These are phyloP conservation scores for Phalacrocorax aristotelis DNA, from an alignment of 2,113 vertebrate genomes.

Conservation along the genomic window DNA sequence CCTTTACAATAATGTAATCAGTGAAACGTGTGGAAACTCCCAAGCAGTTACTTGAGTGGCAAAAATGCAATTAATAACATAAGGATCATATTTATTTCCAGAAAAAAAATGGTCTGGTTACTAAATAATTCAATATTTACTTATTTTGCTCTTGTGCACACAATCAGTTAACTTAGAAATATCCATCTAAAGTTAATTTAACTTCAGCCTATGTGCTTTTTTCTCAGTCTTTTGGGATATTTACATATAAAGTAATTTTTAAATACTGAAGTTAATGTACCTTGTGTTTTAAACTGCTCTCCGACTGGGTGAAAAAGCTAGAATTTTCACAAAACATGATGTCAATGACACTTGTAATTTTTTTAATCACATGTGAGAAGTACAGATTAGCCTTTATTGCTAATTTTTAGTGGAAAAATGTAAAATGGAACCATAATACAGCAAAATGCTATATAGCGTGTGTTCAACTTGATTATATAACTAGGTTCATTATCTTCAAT, in stretches of 20 bases:
- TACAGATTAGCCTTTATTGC: background rate
- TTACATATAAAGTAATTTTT: background rate
- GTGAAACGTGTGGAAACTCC: constrained; percentile 22
- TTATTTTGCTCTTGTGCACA: background rate
- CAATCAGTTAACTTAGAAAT: background rate
- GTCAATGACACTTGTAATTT: background rate
- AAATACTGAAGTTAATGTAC: background rate
- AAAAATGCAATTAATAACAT: constrained; percentile 23
- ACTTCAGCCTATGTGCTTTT: background rate
- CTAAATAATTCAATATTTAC: background rate
- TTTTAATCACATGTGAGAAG: background rate
- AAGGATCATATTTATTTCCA: constrained; percentile 4
- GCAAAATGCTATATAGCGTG: background rate
- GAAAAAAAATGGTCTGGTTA: background rate
- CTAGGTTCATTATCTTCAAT: background rate
- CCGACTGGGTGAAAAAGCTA: background rate
- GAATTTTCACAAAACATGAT: background rate
- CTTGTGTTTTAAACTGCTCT: background rate
- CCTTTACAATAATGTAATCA: constrained; percentile 59
- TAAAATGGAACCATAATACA: background rate
- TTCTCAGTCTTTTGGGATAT: background rate
- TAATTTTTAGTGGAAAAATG: background rate
- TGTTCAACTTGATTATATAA: background rate
- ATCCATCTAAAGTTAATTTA: background rate
- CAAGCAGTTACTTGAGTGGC: background rate